These are phyloP conservation scores for Ericerus pela DNA, from an alignment of 1,140 invertebrate species.

Conservation along the genomic window DNA sequence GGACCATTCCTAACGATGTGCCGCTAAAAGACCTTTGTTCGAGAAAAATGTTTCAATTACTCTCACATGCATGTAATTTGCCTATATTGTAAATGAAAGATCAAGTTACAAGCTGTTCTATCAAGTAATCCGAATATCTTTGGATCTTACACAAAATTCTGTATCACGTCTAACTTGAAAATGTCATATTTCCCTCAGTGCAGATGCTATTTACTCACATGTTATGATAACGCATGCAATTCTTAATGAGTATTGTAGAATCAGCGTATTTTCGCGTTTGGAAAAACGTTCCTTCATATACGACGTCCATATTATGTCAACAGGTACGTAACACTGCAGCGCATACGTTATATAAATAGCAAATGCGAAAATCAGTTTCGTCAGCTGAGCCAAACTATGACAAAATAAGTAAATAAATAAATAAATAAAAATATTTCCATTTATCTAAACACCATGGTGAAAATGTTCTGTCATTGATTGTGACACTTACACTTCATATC, in stretches of 20 bases:
- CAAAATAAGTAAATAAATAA: conserved; percentile 15
- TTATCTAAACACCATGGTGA: too few species aligned
- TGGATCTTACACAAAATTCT: too few species aligned
- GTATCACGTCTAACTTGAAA: too few species aligned
- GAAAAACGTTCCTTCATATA: conserved; percentile 38
- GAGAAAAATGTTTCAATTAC: too few species aligned
- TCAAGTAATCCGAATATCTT: too few species aligned
- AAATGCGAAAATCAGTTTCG: conserved; percentile 69
- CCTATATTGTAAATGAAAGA: too few species aligned
- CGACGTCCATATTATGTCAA: conserved; percentile 73
- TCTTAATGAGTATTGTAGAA: conserved; percentile 47
- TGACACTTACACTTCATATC: conserved; percentile 22
- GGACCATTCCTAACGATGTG: too few species aligned
- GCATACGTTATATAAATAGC: conserved; percentile 83
- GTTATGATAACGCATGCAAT: conserved; percentile 50
- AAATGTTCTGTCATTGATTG: too few species aligned
- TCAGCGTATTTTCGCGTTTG: conserved; percentile 23
- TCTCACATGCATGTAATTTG: too few species aligned
- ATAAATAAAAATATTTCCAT: too few species aligned
- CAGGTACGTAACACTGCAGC: conserved; percentile 86
- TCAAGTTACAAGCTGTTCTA: too few species aligned
- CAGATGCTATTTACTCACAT: conserved; percentile 42
- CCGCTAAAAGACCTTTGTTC: too few species aligned
- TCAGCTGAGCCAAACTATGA: conserved; percentile 54
- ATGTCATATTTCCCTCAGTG: not conserved